A percentile compares a stretch with the other conserved stretches of the same genome.
phyloP scores from a whole-genome alignment of 2,888 invertebrate genomes.

The Brachycybe producta region DNA sequence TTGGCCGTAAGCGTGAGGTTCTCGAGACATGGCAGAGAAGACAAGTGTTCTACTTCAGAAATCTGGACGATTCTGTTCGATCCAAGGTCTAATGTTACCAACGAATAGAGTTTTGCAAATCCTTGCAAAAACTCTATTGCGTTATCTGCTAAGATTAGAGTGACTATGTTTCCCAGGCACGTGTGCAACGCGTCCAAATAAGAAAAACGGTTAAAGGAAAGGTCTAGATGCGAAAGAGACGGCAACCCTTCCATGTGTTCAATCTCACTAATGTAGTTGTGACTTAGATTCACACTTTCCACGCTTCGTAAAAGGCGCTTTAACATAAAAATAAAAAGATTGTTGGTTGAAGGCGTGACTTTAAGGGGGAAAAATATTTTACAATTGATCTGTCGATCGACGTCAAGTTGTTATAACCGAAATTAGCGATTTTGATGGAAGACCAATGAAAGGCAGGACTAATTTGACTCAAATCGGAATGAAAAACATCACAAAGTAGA shows the following conservation, averaged over 20 bases:
- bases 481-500: conserved; percentile 16
- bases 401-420: conserved; percentile 12
- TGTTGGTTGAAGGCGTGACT: background rate
- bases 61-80: conserved; percentile 70
- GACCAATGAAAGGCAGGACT: conserved; percentile 11
- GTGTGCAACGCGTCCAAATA: conserved; percentile 64
- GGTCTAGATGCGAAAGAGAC: conserved; percentile 56
- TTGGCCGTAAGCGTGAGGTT: conserved; percentile 77
- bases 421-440: conserved; percentile 4
- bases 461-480: conserved; percentile 2
- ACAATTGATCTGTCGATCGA: conserved; percentile 13
- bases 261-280: conserved; percentile 61
- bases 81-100: conserved; percentile 72
- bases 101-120: conserved; percentile 68
- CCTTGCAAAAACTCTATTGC: conserved; percentile 55
- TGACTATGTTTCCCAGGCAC: conserved; percentile 75
- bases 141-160: conserved; percentile 73
- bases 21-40: conserved; percentile 72
- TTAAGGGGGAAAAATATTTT: background rate
- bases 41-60: conserved; percentile 64
- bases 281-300: conserved; percentile 55
- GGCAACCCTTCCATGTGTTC: conserved; percentile 63
- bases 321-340: background rate
- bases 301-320: conserved; percentile 36
- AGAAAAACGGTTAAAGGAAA: conserved; percentile 64